phyloP scores from a whole-genome alignment of 2,888 invertebrate genomes.

The Dicranocentrus wangi region DNA sequence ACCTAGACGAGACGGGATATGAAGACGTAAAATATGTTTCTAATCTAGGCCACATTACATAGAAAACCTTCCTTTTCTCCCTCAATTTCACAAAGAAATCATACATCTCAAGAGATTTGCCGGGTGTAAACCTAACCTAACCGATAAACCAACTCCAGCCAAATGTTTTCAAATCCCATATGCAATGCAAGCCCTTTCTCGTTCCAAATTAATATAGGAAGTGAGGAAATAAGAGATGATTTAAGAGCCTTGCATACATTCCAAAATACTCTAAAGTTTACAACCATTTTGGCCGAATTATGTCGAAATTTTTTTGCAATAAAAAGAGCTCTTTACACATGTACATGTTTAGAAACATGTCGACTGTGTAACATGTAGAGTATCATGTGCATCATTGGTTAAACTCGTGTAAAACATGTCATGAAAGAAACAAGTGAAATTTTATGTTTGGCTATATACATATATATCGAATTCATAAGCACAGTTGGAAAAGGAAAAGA shows the following conservation, averaged over 20 bases:
- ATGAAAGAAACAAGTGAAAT: not conserved
- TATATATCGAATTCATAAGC: no score
- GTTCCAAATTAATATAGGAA: conserved; percentile 26
- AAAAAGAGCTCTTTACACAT: conserved; percentile 22
- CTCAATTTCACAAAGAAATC: no score
- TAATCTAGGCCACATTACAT: no score
- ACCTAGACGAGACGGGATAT: no score
- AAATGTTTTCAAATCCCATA: conserved; percentile 2
- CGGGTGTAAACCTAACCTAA: not conserved
- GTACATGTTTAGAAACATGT: conserved; percentile 2
- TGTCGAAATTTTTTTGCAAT: conserved; percentile 25
- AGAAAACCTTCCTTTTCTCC: no score
- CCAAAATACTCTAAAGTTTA: conserved; percentile 14
- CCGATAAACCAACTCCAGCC: conserved; percentile 4
- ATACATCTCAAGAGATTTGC: no score
- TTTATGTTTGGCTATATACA: not conserved
- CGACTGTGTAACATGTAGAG: not conserved
- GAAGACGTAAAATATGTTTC: no score
- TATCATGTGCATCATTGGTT: not conserved
- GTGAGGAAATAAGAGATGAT: conserved; percentile 21
- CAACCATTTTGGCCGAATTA: conserved; percentile 42
- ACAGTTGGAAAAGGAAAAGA: not conserved
- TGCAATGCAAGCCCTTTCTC: no score
- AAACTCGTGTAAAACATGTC: not conserved
- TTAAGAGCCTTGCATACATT: not conserved